These are phyloP conservation scores for Lichenostomus cassidix DNA, from an alignment of 2,113 vertebrate species.

Conservation along the genomic window DNA sequence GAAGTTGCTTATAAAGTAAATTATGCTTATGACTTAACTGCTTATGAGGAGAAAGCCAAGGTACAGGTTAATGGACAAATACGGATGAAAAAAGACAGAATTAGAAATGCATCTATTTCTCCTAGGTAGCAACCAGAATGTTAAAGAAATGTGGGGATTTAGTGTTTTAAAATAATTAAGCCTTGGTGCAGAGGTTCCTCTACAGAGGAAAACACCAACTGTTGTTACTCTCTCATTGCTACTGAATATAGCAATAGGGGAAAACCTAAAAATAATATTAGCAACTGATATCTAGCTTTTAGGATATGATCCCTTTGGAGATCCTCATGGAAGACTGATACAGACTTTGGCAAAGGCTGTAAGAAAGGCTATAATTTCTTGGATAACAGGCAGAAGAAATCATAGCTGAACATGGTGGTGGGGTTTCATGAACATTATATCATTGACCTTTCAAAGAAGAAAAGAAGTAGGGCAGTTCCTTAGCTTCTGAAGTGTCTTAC, in stretches of 20 bases:
- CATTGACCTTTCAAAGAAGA: conserved; percentile 24
- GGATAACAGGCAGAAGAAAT: background rate
- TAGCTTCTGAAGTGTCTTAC: conserved; percentile 2
- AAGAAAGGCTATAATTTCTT: background rate
- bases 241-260: background rate
- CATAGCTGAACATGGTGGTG: background rate
- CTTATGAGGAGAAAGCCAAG: background rate
- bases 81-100: background rate
- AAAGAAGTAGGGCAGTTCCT: conserved; percentile 11
- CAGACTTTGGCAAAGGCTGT: background rate
- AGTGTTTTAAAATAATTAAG: background rate
- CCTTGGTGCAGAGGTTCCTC: background rate
- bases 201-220: background rate
- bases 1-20: background rate
- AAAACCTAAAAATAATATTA: background rate
- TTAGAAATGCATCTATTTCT: background rate
- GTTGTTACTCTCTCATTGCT: background rate
- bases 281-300: background rate
- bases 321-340: background rate
- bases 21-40: background rate
- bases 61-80: background rate
- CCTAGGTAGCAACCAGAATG: background rate
- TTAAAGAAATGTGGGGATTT: background rate
- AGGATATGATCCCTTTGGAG: background rate
- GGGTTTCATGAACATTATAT: background rate